Evolutionary conservation across 1,140 invertebrate species (phyloP).

Genomic region (Oreohelix idahoensis): DNA sequence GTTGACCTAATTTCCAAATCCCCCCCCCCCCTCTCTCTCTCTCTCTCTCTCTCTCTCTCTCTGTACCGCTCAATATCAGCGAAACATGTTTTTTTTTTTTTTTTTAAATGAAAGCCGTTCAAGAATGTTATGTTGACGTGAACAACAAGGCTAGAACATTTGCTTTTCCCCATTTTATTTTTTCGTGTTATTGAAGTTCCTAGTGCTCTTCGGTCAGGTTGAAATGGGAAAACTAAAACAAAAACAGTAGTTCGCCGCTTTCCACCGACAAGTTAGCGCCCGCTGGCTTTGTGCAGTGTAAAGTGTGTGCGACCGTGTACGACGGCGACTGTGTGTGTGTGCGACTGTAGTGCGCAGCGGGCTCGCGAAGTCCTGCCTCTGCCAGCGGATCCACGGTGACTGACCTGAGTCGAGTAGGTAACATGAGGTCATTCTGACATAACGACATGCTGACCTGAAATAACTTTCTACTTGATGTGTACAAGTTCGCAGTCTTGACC

Average conservation of each 20-base stretch:
- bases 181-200: no score
- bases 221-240: no score
- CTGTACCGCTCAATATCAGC: no score
- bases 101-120: no score
- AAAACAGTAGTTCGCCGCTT: no score
- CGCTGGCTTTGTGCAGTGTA: conserved; percentile 5
- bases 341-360: conserved; percentile 7
- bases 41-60: not conserved
- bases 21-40: not conserved
- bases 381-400: conserved; percentile 45
- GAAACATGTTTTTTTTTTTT: no score
- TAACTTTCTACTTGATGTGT: conserved; percentile 19
- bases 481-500: not conserved
- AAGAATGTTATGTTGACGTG: no score
- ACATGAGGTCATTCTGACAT: conserved; percentile 49
- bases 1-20: conserved; percentile 22
- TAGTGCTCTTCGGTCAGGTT: no score
- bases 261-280: not conserved
- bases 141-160: no score
- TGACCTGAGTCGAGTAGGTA: conserved; percentile 48
- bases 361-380: conserved; percentile 24
- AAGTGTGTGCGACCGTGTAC: not conserved
- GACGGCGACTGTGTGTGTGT: not conserved
- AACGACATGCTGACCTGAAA: conserved; percentile 48
- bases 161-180: no score